Evolutionary conservation across 2,113 vertebrate genomes (phyloP).

Genomic region (Steatornis caripensis): DNA sequence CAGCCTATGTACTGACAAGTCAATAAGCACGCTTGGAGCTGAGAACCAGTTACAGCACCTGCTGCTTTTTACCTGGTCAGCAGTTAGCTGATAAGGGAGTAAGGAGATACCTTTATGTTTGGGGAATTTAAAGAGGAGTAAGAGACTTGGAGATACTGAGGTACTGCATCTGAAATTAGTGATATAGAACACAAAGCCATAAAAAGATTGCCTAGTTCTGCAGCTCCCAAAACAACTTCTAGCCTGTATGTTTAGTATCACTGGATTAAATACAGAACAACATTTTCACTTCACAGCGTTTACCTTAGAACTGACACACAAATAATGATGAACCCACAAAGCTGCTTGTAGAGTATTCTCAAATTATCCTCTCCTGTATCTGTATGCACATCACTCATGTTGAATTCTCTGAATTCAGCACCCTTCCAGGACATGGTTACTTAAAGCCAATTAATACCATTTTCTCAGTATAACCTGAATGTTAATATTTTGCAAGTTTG

Average conservation of each 20-base stretch:
- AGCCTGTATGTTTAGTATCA: background rate
- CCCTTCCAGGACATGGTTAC: background rate
- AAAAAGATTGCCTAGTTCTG: background rate
- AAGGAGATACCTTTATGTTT: background rate
- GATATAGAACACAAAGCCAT: background rate
- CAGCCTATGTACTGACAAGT: background rate
- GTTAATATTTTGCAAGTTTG: background rate
- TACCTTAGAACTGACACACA: background rate
- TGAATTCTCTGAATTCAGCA: background rate
- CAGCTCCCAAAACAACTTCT: background rate
- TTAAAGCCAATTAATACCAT: background rate
- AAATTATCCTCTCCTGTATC: background rate
- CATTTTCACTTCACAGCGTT: background rate
- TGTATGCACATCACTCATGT: background rate
- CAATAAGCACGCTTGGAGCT: background rate
- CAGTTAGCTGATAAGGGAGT: background rate
- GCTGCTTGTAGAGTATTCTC: background rate
- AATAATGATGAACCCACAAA: background rate
- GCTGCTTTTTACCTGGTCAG: background rate
- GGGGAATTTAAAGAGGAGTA: background rate
- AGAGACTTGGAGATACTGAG: background rate
- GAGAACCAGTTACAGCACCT: background rate
- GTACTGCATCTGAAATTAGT: background rate
- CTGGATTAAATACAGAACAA: background rate
- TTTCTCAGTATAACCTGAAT: background rate